Evolutionary conservation across 2,797 vertebrate genomes (phyloP).

Genomic region (Neomorphus geoffroyi): DNA sequence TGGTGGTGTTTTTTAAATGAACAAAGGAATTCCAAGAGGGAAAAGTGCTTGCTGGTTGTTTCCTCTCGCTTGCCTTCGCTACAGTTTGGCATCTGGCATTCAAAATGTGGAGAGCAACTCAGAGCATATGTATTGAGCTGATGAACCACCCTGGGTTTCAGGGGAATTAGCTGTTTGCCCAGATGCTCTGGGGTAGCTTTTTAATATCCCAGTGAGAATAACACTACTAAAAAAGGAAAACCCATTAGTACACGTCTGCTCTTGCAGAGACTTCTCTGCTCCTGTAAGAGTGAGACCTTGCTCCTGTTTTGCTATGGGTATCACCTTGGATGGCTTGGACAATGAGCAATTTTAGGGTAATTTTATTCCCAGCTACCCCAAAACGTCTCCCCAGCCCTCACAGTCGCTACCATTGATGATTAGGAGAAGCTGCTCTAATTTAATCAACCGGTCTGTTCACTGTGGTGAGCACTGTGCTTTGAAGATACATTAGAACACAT

Average conservation of each 20-base stretch:
- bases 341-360: background rate
- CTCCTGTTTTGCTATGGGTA: background rate
- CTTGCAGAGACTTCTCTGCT: conserved; percentile 30
- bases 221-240: conserved; percentile 62
- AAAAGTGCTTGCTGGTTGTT: background rate
- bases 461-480: conserved; percentile 8
- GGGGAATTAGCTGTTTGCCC: conserved; percentile 41
- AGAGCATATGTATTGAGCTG: background rate
- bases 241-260: conserved; percentile 58
- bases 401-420: background rate
- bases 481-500: conserved; percentile 41
- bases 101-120: background rate
- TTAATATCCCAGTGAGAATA: conserved; percentile 42
- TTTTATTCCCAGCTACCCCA: background rate
- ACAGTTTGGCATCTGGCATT: background rate
- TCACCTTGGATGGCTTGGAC: background rate
- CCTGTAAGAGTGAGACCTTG: conserved; percentile 5
- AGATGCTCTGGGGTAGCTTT: conserved; percentile 49
- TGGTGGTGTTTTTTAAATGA: background rate
- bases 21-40: background rate
- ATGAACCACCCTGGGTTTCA: background rate
- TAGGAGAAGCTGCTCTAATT: background rate
- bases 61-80: background rate
- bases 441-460: conserved; percentile 59
- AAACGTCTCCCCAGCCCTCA: background rate